Base-by-base conservation (phyloP, 1,140 invertebrate genomes). In the Drosophila bipectinata region DNA sequence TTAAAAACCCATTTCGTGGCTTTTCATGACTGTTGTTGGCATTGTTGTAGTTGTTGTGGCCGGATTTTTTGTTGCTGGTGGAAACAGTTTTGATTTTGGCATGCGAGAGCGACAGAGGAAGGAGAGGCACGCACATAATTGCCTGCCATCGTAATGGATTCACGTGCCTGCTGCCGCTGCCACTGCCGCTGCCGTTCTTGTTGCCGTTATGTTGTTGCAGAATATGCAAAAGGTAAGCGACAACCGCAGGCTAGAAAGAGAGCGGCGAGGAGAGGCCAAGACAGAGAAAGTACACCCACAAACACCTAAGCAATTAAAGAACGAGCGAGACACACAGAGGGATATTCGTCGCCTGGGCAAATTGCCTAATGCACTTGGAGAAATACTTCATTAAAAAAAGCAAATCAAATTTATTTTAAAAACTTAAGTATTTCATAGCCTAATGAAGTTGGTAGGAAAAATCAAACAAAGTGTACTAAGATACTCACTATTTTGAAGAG, bases 1-100 rank as follows among this genome's bases (percentile, higher is more conserved):
- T 85, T 82, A 82, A 82, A 85, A 87, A 61, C 69, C 85, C 79
- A 85, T 85, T 85, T 78, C 66, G 82, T 75, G 82, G 82, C 74
- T 80, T 76, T 66, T 56, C 59, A 73, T 74, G 63, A 45, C 39
- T 60, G 37, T 53, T 72, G 54, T 53, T 61, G 44, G 21, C 53
- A 30, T 47, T 32, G 44, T 37, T 57, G 15, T 44, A 49, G 18
- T 57, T 79, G 34, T 21, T 47, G 51, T 26, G 53, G 34, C 64
- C 54, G 28, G 21, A 54, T 30, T 69, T 69, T 59, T 67, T 63
- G 60, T 64, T 64, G 60, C 51, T 53, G 67, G 59, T 62, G 51
- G 55, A 56, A 78, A 78, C 64, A 55, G 51, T 77, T 82, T 49
- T 80, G 67, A 81, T 68, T 82, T 78, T 74, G 74, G 79, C 49